A percentile compares a stretch with the other conserved stretches of the same genome.
phyloP scores from a whole-genome alignment of 1,140 invertebrate species.

The Cydia fagiglandana region DNA sequence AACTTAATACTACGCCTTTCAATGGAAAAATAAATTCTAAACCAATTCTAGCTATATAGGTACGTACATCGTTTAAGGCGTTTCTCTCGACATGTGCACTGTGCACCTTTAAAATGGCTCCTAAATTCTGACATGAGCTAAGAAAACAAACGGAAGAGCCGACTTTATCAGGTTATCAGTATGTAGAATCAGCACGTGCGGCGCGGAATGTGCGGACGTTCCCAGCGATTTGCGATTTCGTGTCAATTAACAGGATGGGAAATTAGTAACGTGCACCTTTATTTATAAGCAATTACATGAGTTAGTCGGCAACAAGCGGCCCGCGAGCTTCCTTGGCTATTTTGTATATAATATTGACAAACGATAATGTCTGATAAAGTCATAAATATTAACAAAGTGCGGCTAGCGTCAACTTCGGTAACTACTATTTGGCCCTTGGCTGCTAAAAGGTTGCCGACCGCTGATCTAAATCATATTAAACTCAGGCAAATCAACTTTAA shows the following conservation, averaged over 20 bases:
- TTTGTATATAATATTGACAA: too few relatives aligned
- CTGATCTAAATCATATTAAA: not conserved
- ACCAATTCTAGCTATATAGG: too few relatives aligned
- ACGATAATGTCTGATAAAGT: too few relatives aligned
- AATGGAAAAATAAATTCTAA: too few relatives aligned
- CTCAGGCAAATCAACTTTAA: too few relatives aligned
- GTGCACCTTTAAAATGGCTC: conserved; percentile 16
- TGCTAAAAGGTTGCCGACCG: too few relatives aligned
- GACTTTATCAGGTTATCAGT: conserved; percentile 14
- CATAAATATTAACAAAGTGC: too few relatives aligned
- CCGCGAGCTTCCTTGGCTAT: too few relatives aligned
- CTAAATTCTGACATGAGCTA: conserved; percentile 14
- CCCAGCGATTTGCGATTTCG: conserved; percentile 43
- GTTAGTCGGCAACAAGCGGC: too few relatives aligned
- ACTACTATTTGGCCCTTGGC: too few relatives aligned
- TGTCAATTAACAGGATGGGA: conserved; percentile 49
- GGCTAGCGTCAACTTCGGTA: too few relatives aligned
- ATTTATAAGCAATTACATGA: not conserved
- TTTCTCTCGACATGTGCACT: conserved; percentile 15
- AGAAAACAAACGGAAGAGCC: conserved; percentile 15
- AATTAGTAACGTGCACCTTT: conserved; percentile 42
- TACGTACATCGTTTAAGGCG: not conserved
- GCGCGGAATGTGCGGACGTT: conserved; percentile 37
- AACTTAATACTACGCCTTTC: too few relatives aligned
- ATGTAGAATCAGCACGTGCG: conserved; percentile 8